Conservation (phyloP, 1,140 invertebrate species). For the Phocides pigmalion region DNA sequence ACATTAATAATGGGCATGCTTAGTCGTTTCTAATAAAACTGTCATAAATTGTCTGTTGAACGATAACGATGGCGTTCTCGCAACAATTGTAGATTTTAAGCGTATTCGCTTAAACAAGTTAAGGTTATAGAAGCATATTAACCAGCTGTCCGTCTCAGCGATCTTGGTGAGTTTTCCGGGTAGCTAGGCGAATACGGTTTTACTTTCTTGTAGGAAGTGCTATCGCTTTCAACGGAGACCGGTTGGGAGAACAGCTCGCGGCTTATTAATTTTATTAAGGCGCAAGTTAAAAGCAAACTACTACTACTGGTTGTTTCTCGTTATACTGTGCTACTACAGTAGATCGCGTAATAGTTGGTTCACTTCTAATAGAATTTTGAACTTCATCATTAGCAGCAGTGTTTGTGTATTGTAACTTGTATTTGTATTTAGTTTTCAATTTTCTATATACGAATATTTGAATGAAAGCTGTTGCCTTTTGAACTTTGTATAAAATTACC, state of each 20-base stretch:
- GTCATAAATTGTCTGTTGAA: slow-evolving; percentile 38
- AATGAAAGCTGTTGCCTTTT: no score
- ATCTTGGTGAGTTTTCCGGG: slow-evolving; percentile 54
- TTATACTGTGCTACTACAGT: no score
- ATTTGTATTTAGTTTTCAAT: slow-evolving; percentile 1
- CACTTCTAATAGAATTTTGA: slow-evolving; percentile 11
- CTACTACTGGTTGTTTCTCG: no score
- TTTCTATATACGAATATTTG: no score
- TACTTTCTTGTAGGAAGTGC: slow-evolving; percentile 82
- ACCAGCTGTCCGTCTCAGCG: neutral
- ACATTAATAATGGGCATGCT: slow-evolving; percentile 21
- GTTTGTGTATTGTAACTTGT: neutral
- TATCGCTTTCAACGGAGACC: slow-evolving; percentile 79
- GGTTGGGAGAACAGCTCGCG: slow-evolving; percentile 57
- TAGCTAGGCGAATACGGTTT: slow-evolving; percentile 64
- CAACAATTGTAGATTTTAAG: slow-evolving; percentile 35
- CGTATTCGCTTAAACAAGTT: slow-evolving; percentile 19
- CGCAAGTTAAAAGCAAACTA: slow-evolving; percentile 36
- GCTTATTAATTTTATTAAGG: slow-evolving; percentile 54
- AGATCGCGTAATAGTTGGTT: slow-evolving; percentile 12
- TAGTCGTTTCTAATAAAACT: slow-evolving; percentile 37
- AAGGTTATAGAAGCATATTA: slow-evolving; percentile 14
- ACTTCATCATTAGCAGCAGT: slow-evolving; percentile 10
- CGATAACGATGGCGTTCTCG: slow-evolving; percentile 36
- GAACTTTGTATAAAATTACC: no score